phyloP scores from a whole-genome alignment of 2,113 vertebrate species.

The Misgurnus mizolepis region DNA sequence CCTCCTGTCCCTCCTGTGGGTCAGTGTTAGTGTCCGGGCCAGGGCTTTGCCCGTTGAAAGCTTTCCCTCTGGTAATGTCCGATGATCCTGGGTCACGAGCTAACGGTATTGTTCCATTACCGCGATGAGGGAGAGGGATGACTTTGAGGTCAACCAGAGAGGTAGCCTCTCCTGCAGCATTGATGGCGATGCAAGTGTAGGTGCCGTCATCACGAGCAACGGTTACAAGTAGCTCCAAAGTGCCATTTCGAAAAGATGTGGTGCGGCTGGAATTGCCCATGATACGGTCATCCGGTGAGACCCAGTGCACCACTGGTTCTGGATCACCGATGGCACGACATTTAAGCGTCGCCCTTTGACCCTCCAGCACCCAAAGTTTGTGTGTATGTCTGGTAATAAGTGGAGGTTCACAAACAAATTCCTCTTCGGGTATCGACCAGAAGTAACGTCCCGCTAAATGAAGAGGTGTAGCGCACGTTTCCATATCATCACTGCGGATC shows the following conservation, averaged over 20 bases:
- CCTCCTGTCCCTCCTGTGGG: slow-evolving; percentile 52
- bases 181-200: slow-evolving; percentile 90
- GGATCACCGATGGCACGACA: slow-evolving; percentile 89
- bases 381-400: slow-evolving; percentile 91
- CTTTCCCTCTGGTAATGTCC: slow-evolving; percentile 55
- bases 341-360: slow-evolving; percentile 83
- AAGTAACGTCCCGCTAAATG: slow-evolving; percentile 87
- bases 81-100: slow-evolving; percentile 57
- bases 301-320: slow-evolving; percentile 85
- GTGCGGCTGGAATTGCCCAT: slow-evolving; percentile 85
- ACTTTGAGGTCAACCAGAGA: slow-evolving; percentile 85
- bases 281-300: slow-evolving; percentile 88
- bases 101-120: slow-evolving; percentile 74
- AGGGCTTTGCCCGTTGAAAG: slow-evolving; percentile 48
- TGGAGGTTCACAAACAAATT: slow-evolving; percentile 89
- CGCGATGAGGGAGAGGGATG: slow-evolving; percentile 85
- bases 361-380: slow-evolving; percentile 88
- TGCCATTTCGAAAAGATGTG: slow-evolving; percentile 86
- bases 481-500: slow-evolving; percentile 84
- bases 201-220: slow-evolving; percentile 83
- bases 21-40: slow-evolving; percentile 49
- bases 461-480: slow-evolving; percentile 85
- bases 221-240: slow-evolving; percentile 85
- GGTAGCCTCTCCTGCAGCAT: slow-evolving; percentile 87
- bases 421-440: slow-evolving; percentile 90